Evolutionary conservation across 2,888 invertebrate species (phyloP).

Genomic region (Erannis defoliaria): DNA sequence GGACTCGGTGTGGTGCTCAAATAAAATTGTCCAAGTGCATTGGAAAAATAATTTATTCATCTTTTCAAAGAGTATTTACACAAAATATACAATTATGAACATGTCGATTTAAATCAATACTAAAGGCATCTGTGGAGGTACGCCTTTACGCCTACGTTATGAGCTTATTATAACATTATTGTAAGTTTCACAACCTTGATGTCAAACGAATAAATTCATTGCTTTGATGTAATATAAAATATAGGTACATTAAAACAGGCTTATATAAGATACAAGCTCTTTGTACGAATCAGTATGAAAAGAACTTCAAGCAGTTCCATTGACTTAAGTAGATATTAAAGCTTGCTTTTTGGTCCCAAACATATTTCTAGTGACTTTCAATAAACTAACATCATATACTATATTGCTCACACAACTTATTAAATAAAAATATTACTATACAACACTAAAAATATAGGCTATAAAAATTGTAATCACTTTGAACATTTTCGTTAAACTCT

Average conservation of each 20-base stretch:
- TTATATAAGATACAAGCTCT: slow-evolving; percentile 1
- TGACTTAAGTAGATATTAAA: slow-evolving; percentile 59
- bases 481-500: slow-evolving; percentile 67
- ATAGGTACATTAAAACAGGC: slow-evolving; percentile 5
- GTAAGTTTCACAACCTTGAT: slow-evolving; percentile 27
- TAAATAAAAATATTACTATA: slow-evolving; percentile 55
- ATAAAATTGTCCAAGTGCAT: slow-evolving; percentile 31
- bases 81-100: slow-evolving; percentile 50
- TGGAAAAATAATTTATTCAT: slow-evolving; percentile 65
- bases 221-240: slow-evolving; percentile 1
- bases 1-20: too few species aligned
- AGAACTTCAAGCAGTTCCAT: slow-evolving; percentile 14
- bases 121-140: background rate
- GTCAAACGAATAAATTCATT: slow-evolving; percentile 18
- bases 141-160: background rate
- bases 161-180: background rate
- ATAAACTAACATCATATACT: slow-evolving; percentile 69
- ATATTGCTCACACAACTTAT: slow-evolving; percentile 76
- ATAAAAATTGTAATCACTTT: slow-evolving; percentile 66
- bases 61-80: slow-evolving; percentile 51
- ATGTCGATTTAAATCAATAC: background rate
- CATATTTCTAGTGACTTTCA: slow-evolving; percentile 56
- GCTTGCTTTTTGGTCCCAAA: slow-evolving; percentile 74
- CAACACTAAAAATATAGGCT: slow-evolving; percentile 55
- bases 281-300: slow-evolving; percentile 1